These are phyloP conservation scores for Pomacea canaliculata DNA, from an alignment of 2,888 invertebrate genomes.

Conservation along the genomic window DNA sequence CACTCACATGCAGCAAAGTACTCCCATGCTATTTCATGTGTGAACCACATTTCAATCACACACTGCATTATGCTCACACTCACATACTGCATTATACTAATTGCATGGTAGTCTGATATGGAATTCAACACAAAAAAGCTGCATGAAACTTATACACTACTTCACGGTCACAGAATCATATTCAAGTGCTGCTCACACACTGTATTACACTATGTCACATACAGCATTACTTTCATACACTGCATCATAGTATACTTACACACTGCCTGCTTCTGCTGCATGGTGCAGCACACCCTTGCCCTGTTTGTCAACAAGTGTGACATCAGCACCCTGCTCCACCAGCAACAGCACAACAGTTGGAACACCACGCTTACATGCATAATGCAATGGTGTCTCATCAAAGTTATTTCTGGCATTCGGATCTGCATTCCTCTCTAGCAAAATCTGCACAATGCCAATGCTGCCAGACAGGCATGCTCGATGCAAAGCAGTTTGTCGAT, in stretches of 20 bases:
- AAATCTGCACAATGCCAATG: conserved; percentile 44
- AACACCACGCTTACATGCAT: conserved; percentile 64
- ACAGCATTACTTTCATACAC: neutral
- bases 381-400: conserved; percentile 64
- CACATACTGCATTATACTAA: too few relatives aligned
- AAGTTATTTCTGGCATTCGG: conserved; percentile 60
- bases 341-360: conserved; percentile 55
- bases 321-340: conserved; percentile 54
- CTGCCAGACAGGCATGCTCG: conserved; percentile 62
- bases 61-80: too few relatives aligned
- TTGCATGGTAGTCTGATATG: too few relatives aligned
- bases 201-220: neutral
- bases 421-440: conserved; percentile 60
- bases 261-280: conserved; percentile 64
- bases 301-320: conserved; percentile 51
- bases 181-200: neutral
- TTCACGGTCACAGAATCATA: too few relatives aligned
- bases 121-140: too few relatives aligned
- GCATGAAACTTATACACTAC: too few relatives aligned
- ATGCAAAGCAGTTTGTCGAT: conserved; percentile 64
- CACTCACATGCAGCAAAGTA: neutral
- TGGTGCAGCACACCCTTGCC: conserved; percentile 59
- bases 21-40: too few relatives aligned
- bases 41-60: too few relatives aligned
- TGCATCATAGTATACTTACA: conserved; percentile 50